Evolutionary conservation across 2,797 vertebrate species (phyloP).

Genomic region (Ciconia nigra): DNA sequence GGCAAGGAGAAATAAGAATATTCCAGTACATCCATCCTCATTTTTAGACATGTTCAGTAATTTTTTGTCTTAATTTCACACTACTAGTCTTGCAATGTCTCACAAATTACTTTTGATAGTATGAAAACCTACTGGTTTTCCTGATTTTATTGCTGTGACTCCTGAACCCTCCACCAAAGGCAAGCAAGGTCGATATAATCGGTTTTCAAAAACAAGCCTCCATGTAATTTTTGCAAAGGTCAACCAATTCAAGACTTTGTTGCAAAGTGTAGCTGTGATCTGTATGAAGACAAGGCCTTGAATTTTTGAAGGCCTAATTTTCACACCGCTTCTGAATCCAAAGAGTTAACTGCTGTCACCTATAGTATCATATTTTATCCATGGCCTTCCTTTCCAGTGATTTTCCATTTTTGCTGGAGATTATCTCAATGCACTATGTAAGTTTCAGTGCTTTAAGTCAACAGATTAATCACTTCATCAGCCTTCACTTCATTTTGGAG

Average conservation of each 20-base stretch:
- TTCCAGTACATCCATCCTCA: not conserved
- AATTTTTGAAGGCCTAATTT: not conserved
- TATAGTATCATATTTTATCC: not conserved
- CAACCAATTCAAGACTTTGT: not conserved
- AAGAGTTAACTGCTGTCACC: not conserved
- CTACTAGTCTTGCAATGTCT: not conserved
- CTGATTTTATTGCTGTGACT: not conserved
- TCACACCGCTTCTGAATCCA: not conserved
- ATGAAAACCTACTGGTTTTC: not conserved
- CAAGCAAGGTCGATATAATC: not conserved
- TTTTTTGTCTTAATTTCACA: not conserved
- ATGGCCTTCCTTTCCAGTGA: not conserved
- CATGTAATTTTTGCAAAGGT: not conserved
- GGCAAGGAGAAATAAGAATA: not conserved
- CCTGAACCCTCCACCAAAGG: not conserved
- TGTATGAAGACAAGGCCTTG: not conserved
- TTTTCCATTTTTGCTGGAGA: slow-evolving; percentile 12
- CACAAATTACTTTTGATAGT: not conserved
- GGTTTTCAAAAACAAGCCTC: not conserved
- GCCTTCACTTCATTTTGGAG: slow-evolving; percentile 1
- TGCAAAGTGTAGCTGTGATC: not conserved
- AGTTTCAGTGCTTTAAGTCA: not conserved
- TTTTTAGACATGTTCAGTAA: not conserved
- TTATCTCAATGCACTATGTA: not conserved
- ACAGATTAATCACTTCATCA: not conserved